phyloP scores from a whole-genome alignment of 2,797 vertebrate genomes.

The Sebastes steindachneri region DNA sequence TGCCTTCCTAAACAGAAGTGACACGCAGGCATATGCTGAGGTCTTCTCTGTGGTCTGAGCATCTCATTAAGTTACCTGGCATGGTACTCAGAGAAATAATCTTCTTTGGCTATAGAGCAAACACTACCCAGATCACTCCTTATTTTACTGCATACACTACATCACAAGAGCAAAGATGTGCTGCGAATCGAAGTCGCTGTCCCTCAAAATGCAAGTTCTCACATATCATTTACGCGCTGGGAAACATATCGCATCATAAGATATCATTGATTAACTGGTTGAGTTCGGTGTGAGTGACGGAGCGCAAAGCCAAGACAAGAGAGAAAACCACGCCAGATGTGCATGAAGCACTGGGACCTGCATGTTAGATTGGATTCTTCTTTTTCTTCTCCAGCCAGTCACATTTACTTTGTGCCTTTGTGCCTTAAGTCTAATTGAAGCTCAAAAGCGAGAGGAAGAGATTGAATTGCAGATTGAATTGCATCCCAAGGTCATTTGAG shows the following conservation, averaged over 20 bases:
- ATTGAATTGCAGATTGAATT: conserved; percentile 76
- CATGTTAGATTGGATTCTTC: conserved; percentile 58
- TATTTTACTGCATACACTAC: conserved; percentile 11
- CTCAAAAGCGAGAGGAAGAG: conserved; percentile 55
- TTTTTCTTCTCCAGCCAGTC: conserved; percentile 52
- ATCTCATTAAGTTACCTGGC: conserved; percentile 67
- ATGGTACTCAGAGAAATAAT: conserved; percentile 40
- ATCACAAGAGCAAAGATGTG: not conserved
- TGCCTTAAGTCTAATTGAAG: conserved; percentile 73
- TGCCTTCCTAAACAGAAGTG: conserved; percentile 63
- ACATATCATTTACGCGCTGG: not conserved
- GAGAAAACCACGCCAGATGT: conserved; percentile 24
- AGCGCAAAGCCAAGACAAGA: not conserved
- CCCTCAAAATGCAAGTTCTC: not conserved
- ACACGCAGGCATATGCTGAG: conserved; percentile 41
- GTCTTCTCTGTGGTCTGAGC: conserved; percentile 38
- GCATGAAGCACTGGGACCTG: not conserved
- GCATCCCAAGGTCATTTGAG: conserved; percentile 76
- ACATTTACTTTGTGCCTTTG: conserved; percentile 68
- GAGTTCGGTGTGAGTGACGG: conserved; percentile 19
- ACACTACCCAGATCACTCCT: conserved; percentile 21
- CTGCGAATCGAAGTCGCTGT: not conserved
- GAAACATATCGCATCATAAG: conserved; percentile 20
- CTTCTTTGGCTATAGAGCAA: conserved; percentile 25
- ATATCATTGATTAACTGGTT: conserved; percentile 27